Conservation (phyloP, 2,888 invertebrate genomes). For the Platynereis dumerilii region DNA sequence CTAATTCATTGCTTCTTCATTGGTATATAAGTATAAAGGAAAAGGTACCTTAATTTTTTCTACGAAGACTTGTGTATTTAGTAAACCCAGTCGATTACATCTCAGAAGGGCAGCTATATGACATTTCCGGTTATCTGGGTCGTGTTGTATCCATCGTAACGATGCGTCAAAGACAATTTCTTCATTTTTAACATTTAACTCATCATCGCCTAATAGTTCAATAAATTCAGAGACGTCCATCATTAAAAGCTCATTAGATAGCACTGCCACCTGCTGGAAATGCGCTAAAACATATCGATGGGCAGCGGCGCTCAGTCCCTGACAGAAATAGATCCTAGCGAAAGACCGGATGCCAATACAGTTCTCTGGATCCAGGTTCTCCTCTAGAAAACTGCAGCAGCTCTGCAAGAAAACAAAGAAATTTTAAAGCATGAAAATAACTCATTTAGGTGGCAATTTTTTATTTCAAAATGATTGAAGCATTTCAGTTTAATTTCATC, state of each 20-base stretch:
- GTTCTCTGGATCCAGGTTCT: constrained; percentile 76
- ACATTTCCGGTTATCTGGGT: constrained; percentile 75
- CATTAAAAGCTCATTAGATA: constrained; percentile 43
- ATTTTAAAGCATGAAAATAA: background rate
- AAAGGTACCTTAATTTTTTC: constrained; percentile 71
- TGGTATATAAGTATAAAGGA: constrained; percentile 81
- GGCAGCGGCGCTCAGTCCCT: constrained; percentile 74
- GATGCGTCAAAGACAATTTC: constrained; percentile 66
- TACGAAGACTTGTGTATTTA: constrained; percentile 88
- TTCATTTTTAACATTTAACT: constrained; percentile 60
- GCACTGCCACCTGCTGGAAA: constrained; percentile 47
- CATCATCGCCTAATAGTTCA: constrained; percentile 46
- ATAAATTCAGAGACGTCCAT: constrained; percentile 53
- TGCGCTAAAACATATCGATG: constrained; percentile 72
- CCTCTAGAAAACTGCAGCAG: constrained; percentile 79
- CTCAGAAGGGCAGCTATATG: constrained; percentile 72
- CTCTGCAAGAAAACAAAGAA: constrained; percentile 53
- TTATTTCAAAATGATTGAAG: too few species aligned
- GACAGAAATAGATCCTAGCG: constrained; percentile 78
- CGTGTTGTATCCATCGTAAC: constrained; percentile 83
- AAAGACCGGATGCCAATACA: constrained; percentile 86
- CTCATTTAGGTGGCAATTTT: background rate
- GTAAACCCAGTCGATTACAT: constrained; percentile 66
- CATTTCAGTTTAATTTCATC: too few species aligned
- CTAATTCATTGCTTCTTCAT: too few species aligned